Base-by-base conservation (phyloP, 1,140 invertebrate genomes). In the Drosophila subpulchrella region DNA sequence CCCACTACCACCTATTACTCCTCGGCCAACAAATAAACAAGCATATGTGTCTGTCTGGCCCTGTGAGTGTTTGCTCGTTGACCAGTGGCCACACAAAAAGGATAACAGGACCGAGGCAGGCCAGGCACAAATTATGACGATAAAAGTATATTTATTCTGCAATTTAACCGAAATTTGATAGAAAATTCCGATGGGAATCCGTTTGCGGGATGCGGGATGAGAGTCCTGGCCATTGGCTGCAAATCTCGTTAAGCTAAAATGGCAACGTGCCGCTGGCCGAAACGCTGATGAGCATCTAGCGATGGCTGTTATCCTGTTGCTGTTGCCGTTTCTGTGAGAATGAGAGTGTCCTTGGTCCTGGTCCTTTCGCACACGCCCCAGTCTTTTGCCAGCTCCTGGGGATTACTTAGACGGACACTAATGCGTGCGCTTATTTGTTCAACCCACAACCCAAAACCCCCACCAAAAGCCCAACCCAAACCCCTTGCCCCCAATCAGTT, bases 211-310 rank as follows among this genome's bases (percentile, higher is more conserved):
- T 32, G 17, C 10, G 10, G 44, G 58, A 38, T 36, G 27, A 4
- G 32, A 30, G 63, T 67, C 41, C 39, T 32, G 62, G 75, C 80
- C 75, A 83, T 65, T 84, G 76, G 72, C 72, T 79, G 63, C 78
- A 89, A 89, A 89, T 89, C 84, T 89, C 81, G 84, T 89, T 89
- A 89, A 89, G 84, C 84, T 66, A 75, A 89, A 89, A 89, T 89
- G 85, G 85, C 85, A 88, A 88, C 84, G 80, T 84, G 84, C 79
- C 84, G 58, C 66, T 71, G 72, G 84, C 76, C 67, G 56, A 75
- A 59, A 75, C 58, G 73, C 79, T 89, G 84, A 89, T 89, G 85
- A 89, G 79, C 81, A 58, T 50, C 59, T 71, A 77, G 78, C 68
- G 76, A 27, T 27, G 27, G 27, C 27, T 27, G 27, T 53, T 41